Conservation (phyloP, 30 jellyfish, hydroid and myxozoan species). For the Hydractinia echinata region DNA sequence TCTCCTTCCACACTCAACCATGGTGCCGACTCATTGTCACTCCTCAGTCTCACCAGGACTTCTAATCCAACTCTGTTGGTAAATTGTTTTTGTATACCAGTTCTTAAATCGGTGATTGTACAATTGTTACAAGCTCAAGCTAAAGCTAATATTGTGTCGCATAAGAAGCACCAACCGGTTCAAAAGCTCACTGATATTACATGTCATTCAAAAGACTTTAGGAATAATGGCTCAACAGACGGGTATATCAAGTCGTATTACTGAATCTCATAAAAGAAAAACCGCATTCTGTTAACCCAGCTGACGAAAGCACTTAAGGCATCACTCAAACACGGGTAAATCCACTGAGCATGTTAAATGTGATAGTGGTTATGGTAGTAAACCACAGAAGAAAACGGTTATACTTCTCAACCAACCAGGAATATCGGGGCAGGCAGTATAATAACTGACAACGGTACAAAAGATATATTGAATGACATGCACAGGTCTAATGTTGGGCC, state of each 20-base stretch:
- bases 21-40: too few species aligned
- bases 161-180: too few species aligned
- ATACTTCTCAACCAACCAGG: neutral
- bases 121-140: too few species aligned
- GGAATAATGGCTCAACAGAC: too few species aligned
- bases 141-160: too few species aligned
- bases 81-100: too few species aligned
- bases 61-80: too few species aligned
- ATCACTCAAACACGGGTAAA: neutral
- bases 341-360: neutral
- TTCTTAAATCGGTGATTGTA: too few species aligned
- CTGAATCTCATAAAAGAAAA: neutral
- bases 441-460: constrained; percentile 8
- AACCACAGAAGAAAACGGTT: constrained; percentile 16
- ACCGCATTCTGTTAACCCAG: neutral
- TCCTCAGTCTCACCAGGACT: too few species aligned
- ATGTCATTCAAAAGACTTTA: too few species aligned
- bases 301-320: neutral
- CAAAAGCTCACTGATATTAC: too few species aligned
- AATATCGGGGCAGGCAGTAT: neutral
- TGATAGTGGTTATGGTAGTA: constrained; percentile 2
- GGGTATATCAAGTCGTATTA: neutral
- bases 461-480: neutral
- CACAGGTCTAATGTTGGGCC: neutral
- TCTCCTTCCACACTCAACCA: too few species aligned